phyloP scores from a whole-genome alignment of 2,797 vertebrate genomes.

The Ctenochaetus hawaiiensis region DNA sequence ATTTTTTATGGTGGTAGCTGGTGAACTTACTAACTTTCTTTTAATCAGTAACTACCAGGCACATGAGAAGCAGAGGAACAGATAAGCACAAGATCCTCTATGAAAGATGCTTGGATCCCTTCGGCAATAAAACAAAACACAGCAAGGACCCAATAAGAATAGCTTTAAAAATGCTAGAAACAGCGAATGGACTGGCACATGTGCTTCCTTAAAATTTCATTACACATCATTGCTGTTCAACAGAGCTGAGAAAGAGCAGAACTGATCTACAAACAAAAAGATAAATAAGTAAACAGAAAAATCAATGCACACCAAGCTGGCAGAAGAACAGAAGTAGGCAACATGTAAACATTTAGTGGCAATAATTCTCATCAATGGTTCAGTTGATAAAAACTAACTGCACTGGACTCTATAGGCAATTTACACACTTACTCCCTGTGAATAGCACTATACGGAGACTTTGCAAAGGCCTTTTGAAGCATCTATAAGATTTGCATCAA shows the following conservation, averaged over 20 bases:
- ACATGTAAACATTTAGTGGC: background rate
- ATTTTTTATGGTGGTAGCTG: background rate
- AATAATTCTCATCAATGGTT: background rate
- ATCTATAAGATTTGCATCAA: background rate
- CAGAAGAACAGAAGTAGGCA: background rate
- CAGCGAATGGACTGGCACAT: slow-evolving; percentile 21
- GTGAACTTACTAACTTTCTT: background rate
- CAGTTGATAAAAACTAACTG: background rate
- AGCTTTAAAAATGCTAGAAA: slow-evolving; percentile 7
- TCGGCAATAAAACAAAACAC: slow-evolving; percentile 33
- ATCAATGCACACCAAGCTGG: background rate
- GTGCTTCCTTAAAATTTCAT: slow-evolving; percentile 28
- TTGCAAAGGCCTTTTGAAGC: background rate
- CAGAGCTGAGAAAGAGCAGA: background rate
- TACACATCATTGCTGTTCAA: slow-evolving; percentile 23
- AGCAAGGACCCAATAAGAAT: background rate
- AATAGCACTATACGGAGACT: background rate
- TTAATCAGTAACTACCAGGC: background rate
- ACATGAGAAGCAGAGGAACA: slow-evolving; percentile 30
- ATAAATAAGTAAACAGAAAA: background rate
- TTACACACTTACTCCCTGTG: background rate
- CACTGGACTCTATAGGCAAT: background rate
- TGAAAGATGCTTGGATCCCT: slow-evolving; percentile 17
- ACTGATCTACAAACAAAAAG: background rate
- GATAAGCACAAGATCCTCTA: background rate